Evolutionary conservation across 2,888 invertebrate genomes (phyloP).

Genomic region (Heliconius erato): DNA sequence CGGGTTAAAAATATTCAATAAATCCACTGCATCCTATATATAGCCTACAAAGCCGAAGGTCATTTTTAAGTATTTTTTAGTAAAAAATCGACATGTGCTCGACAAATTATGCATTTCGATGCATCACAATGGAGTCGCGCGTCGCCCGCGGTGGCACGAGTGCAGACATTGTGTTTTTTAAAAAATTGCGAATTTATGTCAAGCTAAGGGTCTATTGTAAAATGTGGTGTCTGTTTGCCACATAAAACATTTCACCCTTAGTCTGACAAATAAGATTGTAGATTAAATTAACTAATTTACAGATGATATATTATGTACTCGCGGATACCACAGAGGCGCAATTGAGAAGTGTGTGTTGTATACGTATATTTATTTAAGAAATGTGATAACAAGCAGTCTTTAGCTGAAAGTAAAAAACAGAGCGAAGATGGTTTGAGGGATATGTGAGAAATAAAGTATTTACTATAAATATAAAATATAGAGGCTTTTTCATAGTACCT

Average conservation of each 20-base stretch:
- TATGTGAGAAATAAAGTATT: background rate
- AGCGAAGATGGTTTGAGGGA: background rate
- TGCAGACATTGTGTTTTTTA: slow-evolving; percentile 67
- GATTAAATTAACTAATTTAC: slow-evolving; percentile 30
- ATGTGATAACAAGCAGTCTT: background rate
- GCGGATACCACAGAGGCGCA: background rate
- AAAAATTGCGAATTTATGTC: slow-evolving; percentile 76
- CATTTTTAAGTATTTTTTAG: slow-evolving; percentile 74
- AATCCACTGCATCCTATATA: slow-evolving; percentile 79
- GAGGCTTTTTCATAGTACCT: background rate
- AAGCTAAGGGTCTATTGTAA: slow-evolving; percentile 70
- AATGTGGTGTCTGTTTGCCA: slow-evolving; percentile 67
- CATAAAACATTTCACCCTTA: slow-evolving; percentile 55
- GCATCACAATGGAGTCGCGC: slow-evolving; percentile 75
- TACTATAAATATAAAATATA: background rate
- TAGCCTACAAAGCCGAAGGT: slow-evolving; percentile 77
- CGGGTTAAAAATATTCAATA: slow-evolving; percentile 81
- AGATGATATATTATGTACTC: slow-evolving; percentile 52
- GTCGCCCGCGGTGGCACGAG: slow-evolving; percentile 72
- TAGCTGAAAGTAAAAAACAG: background rate
- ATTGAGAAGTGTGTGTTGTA: background rate
- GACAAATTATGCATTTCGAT: slow-evolving; percentile 83
- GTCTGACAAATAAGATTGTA: slow-evolving; percentile 42
- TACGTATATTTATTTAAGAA: background rate
- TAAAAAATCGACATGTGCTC: slow-evolving; percentile 82